A percentile compares a stretch with the other conserved stretches of the same genome.
Conservation (phyloP, 30 jellyfish, hydroid and myxozoan genomes). For the Turritopsis dohrnii region DNA sequence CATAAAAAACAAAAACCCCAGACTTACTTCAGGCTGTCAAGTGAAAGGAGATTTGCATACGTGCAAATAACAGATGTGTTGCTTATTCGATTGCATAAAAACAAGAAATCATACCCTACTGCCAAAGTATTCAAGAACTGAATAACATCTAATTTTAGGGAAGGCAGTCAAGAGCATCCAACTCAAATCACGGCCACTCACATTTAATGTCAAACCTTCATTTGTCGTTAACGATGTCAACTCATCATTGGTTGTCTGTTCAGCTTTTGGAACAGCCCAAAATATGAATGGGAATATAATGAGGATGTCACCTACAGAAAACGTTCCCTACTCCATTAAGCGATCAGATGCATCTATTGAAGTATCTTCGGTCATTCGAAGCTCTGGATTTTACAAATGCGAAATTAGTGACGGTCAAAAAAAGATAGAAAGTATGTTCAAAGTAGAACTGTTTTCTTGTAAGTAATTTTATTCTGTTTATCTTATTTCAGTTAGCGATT, state of each 20-base stretch:
- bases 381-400: background rate
- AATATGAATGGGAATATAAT: constrained; percentile 13
- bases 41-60: no score
- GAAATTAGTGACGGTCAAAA: background rate
- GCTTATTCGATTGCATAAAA: no score
- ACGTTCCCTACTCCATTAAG: background rate
- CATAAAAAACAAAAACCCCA: no score
- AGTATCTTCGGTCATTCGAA: background rate
- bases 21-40: no score
- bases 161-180: background rate
- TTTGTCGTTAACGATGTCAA: background rate
- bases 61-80: no score
- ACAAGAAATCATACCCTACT: no score
- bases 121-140: no score
- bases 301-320: background rate
- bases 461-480: background rate
- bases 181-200: constrained; percentile 16
- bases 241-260: background rate
- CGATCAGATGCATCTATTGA: background rate
- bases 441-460: background rate
- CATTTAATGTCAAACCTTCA: background rate
- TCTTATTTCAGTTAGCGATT: no score
- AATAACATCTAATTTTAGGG: constrained; percentile 9
- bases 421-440: background rate
- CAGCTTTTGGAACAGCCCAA: constrained; percentile 12